Percentiles rank a stretch among this genome's conserved stretches.
These are phyloP conservation scores for Pelosia muscerda DNA, from an alignment of 2,888 invertebrate genomes.

Conservation along the genomic window DNA sequence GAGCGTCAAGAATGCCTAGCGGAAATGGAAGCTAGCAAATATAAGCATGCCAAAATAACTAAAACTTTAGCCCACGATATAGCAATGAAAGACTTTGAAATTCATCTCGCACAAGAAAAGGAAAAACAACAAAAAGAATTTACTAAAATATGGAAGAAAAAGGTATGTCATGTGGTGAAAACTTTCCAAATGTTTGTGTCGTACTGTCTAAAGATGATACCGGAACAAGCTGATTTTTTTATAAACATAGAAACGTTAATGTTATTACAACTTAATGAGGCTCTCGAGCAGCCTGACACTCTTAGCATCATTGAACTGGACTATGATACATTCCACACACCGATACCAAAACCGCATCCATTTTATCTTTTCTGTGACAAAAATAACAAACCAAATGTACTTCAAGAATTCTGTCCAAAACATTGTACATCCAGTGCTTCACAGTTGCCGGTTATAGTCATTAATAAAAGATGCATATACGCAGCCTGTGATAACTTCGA, in stretches of 20 bases:
- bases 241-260: constrained; percentile 78
- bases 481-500: constrained; percentile 77
- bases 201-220: constrained; percentile 72
- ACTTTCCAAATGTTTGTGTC: constrained; percentile 75
- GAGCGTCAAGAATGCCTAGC: constrained; percentile 71
- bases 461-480: constrained; percentile 76
- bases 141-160: constrained; percentile 70
- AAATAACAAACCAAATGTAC: constrained; percentile 62
- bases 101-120: constrained; percentile 62
- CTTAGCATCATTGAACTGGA: constrained; percentile 70
- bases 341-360: constrained; percentile 68
- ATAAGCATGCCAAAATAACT: constrained; percentile 67
- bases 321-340: constrained; percentile 56
- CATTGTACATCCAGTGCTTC: constrained; percentile 70
- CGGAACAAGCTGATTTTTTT: constrained; percentile 79
- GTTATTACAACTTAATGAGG: constrained; percentile 73
- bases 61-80: constrained; percentile 62
- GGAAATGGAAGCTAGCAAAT: constrained; percentile 60
- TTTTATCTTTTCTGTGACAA: constrained; percentile 75
- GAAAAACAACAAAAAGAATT: constrained; percentile 63
- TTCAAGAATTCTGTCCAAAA: constrained; percentile 70
- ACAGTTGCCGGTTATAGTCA: constrained; percentile 72
- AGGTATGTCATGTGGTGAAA: constrained; percentile 76
- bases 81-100: constrained; percentile 65
- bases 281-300: constrained; percentile 63